Base-by-base conservation (phyloP, 2,888 invertebrate genomes). In the Serripes groenlandicus region DNA sequence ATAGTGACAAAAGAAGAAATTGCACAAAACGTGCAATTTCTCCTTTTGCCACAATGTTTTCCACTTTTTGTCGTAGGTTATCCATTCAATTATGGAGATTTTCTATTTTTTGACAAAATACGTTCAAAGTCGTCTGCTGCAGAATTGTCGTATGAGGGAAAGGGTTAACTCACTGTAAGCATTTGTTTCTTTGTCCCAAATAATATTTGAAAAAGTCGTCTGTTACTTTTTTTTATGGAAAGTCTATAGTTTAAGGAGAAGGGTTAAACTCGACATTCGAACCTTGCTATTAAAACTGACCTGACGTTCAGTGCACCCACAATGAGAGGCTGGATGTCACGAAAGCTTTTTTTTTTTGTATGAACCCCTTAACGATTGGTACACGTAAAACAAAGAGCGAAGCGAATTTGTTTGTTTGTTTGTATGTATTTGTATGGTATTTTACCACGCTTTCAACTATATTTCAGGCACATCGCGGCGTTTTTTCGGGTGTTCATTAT, bases 231-330 rank as follows among this genome's bases (percentile, higher is more conserved):
- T n/a, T n/a, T n/a, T n/a, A n/a, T n/a, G n/a, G n/a, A n/a, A n/a
- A n/a, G n/a, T n/a, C n/a, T n/a, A n/a, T n/a, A n/a, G n/a, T n/a
- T n/a, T n/a, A n/a, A 21, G 42, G 49, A 49, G 7, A 49, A 49
- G 49, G 49, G 49, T 49, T 49, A 1, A 15, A 1, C 26, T 42
- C 30, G 78, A 60, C 21, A 78, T 42, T 73, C 32, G 42, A 78
- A 68, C 66, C 73, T 21, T 26, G 35, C 69, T 68, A 78, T 78
- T 73, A 73, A 68, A n/a, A n/a, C 60, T 74, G 73, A 74, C 60
- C 78, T 60, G 42, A 21, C 32, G 69, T 37, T 78, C 69, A 23
- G 68, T 30, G 60, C 35, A 32, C 75, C 26, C 30, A 35, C 26
- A 21, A n/a, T 21, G 18, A 28, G 35, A 66, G 66, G 58, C 54